These are phyloP conservation scores for Salpingus planirostris DNA, from an alignment of 2,888 invertebrate genomes.

Conservation along the genomic window DNA sequence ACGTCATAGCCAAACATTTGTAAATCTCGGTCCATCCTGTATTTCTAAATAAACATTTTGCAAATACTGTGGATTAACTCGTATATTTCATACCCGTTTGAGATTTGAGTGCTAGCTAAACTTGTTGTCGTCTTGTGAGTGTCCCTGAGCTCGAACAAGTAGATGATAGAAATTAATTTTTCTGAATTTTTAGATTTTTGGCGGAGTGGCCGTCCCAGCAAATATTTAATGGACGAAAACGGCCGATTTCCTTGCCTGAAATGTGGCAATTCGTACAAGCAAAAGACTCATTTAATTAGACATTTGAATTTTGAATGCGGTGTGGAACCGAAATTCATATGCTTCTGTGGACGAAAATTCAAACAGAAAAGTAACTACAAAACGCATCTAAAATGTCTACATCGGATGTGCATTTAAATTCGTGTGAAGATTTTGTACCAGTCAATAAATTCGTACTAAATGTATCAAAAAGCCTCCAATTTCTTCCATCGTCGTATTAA, in stretches of 20 bases:
- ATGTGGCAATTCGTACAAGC: slow-evolving; percentile 25
- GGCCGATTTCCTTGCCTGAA: slow-evolving; percentile 22
- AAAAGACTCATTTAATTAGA: slow-evolving; percentile 28
- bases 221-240: slow-evolving; percentile 20
- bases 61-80: too few relatives aligned
- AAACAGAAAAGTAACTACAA: slow-evolving; percentile 24
- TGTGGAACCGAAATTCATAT: slow-evolving; percentile 40
- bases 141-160: slow-evolving; percentile 2
- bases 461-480: too few relatives aligned
- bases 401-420: slow-evolving; percentile 12
- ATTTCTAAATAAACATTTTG: too few relatives aligned
- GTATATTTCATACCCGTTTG: too few relatives aligned
- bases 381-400: slow-evolving; percentile 18
- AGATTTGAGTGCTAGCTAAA: too few relatives aligned
- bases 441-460: too few relatives aligned
- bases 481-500: too few relatives aligned
- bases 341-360: slow-evolving; percentile 47
- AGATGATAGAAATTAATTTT: not conserved
- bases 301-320: slow-evolving; percentile 30
- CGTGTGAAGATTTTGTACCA: slow-evolving; percentile 2
- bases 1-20: too few relatives aligned
- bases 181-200: slow-evolving; percentile 12
- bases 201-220: slow-evolving; percentile 14
- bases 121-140: too few relatives aligned
- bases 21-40: too few relatives aligned